phyloP scores from a whole-genome alignment of 2,797 vertebrate species.

The Phrynocephalus guinanensis region DNA sequence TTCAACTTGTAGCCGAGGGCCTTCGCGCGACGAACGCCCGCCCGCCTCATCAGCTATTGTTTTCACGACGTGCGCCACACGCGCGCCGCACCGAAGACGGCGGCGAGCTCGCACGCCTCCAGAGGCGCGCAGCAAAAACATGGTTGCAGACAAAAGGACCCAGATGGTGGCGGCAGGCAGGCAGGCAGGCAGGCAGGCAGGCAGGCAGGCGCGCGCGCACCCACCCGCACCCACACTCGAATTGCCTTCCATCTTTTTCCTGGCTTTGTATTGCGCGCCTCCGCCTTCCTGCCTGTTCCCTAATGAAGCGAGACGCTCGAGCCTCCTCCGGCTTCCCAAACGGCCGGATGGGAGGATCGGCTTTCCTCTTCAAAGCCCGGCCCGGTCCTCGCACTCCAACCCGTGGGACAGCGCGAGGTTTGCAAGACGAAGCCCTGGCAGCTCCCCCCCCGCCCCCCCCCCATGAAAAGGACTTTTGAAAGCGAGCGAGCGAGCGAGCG shows the following conservation, averaged over 20 bases:
- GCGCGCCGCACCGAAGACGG: neutral
- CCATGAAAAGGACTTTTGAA: neutral
- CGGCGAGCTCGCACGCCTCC: neutral
- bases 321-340: neutral
- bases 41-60: neutral
- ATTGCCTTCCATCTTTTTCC: slow-evolving; percentile 37
- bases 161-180: neutral
- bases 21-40: neutral
- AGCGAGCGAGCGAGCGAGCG: no score
- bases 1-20: neutral
- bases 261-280: slow-evolving; percentile 29
- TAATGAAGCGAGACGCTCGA: slow-evolving; percentile 21
- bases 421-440: neutral
- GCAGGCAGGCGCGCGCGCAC: neutral
- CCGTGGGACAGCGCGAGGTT: neutral
- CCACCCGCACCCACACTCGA: neutral
- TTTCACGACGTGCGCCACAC: neutral
- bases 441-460: no score
- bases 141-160: neutral
- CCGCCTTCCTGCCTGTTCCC: slow-evolving; percentile 17
- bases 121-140: neutral
- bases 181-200: neutral
- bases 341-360: neutral
- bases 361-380: neutral
- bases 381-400: no score